These are phyloP conservation scores for Valencia hispanica DNA, from an alignment of 2,797 vertebrate genomes.

Conservation along the genomic window DNA sequence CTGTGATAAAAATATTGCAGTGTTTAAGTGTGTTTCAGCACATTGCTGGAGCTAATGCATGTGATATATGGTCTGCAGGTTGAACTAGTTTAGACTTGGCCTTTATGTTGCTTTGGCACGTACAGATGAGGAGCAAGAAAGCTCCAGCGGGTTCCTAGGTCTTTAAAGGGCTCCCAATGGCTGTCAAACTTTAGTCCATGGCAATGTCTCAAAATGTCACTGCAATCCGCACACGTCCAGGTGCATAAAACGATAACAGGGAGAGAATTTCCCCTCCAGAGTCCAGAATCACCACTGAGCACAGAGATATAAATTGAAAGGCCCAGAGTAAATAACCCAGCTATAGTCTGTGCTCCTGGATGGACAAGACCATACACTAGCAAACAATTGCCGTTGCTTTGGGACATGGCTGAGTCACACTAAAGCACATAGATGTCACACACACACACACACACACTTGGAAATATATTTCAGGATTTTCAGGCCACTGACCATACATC, in stretches of 20 bases:
- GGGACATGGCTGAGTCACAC: constrained; percentile 40
- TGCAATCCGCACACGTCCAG: background rate
- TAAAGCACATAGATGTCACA: constrained; percentile 13
- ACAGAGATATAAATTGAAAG: background rate
- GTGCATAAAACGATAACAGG: background rate
- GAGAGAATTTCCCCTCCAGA: background rate
- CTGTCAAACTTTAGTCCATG: background rate
- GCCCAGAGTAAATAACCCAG: background rate
- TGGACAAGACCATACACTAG: background rate
- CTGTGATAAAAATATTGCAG: no score
- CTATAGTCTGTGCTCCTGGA: constrained; percentile 1
- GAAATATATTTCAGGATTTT: constrained; percentile 35
- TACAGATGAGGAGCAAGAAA: background rate
- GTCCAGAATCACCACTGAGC: background rate
- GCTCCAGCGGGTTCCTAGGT: background rate
- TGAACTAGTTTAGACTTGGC: background rate
- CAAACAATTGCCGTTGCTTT: constrained; percentile 16
- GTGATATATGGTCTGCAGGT: background rate
- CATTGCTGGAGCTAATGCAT: background rate
- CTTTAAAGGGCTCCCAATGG: background rate
- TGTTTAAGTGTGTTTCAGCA: background rate
- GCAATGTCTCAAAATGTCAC: background rate
- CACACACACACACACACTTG: constrained; percentile 12
- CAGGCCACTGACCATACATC: constrained; percentile 63
- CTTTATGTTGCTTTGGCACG: background rate